Evolutionary conservation across 2,797 vertebrate species (phyloP).

Genomic region (Galagoides demidoff): DNA sequence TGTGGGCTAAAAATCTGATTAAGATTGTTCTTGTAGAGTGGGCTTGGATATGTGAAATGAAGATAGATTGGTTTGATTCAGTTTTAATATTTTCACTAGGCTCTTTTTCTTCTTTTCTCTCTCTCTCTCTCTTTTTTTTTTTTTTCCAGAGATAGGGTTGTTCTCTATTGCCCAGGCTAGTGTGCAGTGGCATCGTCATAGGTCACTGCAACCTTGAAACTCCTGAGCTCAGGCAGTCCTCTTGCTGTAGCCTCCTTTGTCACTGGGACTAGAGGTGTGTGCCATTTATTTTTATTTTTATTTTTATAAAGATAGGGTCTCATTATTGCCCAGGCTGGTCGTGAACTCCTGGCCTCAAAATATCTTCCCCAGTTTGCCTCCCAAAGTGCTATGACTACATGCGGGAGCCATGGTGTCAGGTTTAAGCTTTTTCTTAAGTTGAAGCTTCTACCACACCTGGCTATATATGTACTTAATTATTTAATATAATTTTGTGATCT

Average conservation of each 20-base stretch:
- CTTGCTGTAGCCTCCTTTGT: not conserved
- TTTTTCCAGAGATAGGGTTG: too few species aligned
- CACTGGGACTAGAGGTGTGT: not conserved
- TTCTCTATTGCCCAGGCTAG: not conserved
- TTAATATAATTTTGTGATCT: not conserved
- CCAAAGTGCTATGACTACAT: not conserved
- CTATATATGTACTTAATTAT: not conserved
- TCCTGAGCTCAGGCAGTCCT: not conserved
- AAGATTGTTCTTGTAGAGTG: not conserved
- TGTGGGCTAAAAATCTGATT: constrained; percentile 33
- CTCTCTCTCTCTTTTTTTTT: too few species aligned
- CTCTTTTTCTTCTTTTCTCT: not conserved
- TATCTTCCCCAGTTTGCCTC: not conserved
- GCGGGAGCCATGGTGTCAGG: not conserved
- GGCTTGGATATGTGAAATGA: not conserved
- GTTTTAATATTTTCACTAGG: not conserved
- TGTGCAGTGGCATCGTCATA: not conserved
- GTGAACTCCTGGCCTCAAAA: not conserved
- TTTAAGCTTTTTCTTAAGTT: not conserved
- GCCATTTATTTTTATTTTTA: not conserved
- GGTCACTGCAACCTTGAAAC: not conserved
- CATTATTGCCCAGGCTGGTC: not conserved
- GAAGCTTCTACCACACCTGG: not conserved
- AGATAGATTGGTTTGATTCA: not conserved
- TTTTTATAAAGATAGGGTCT: not conserved